phyloP scores from a whole-genome alignment of 64 coral and sea anemone species.

The Hydrozoanthus tunicans region DNA sequence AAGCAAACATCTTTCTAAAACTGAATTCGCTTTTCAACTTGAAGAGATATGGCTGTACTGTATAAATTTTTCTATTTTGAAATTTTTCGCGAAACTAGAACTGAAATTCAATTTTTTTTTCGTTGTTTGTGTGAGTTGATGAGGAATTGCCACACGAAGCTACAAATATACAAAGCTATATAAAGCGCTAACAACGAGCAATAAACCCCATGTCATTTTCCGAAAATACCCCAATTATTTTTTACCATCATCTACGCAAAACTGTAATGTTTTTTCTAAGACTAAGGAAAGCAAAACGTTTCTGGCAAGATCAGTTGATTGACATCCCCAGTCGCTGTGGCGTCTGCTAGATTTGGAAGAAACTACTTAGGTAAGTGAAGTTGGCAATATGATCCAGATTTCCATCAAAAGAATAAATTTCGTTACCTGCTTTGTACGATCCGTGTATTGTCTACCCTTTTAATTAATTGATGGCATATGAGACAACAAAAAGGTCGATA shows the following conservation, averaged over 20 bases:
- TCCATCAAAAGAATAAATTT: slow-evolving; percentile 53
- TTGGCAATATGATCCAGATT: slow-evolving; percentile 4
- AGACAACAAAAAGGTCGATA: slow-evolving; percentile 64
- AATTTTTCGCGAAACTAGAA: too few species aligned
- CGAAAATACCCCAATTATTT: background rate
- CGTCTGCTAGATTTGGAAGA: background rate
- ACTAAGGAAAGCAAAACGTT: background rate
- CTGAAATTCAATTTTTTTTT: too few species aligned
- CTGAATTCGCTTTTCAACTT: too few species aligned
- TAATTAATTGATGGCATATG: slow-evolving; percentile 63
- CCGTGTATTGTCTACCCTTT: slow-evolving; percentile 38
- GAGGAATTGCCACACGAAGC: too few species aligned
- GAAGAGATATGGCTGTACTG: too few species aligned
- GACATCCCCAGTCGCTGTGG: background rate
- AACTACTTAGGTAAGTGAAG: background rate
- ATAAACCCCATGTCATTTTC: slow-evolving; percentile 5
- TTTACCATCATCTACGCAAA: too few species aligned
- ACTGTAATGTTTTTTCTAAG: background rate
- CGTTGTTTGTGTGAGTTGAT: too few species aligned
- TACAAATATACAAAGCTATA: too few species aligned
- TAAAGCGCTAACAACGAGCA: too few species aligned
- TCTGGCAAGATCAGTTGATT: background rate
- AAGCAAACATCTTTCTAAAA: too few species aligned
- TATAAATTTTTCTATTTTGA: too few species aligned
- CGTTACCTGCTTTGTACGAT: slow-evolving; percentile 19